Evolutionary conservation across 1,140 invertebrate genomes (phyloP).

Genomic region (Drosophila littoralis): DNA sequence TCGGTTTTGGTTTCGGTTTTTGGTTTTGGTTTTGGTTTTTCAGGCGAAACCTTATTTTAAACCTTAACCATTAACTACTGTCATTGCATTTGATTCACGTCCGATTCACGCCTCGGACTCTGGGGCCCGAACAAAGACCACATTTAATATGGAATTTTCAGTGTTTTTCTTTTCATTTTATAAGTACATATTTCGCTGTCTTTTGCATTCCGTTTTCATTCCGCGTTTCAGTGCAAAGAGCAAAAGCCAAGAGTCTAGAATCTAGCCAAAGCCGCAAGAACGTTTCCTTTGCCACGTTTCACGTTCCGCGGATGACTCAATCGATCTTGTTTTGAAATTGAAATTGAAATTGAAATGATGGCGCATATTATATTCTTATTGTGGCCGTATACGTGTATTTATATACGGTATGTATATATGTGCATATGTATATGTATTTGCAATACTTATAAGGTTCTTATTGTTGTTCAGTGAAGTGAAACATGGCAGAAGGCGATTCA

Average conservation of each 20-base stretch:
- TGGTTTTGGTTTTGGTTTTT: conserved; percentile 18
- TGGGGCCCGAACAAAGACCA: not conserved
- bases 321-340: conserved; percentile 40
- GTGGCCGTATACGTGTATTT: not conserved
- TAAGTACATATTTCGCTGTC: conserved; percentile 3
- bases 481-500: conserved; percentile 35
- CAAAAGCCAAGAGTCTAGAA: conserved; percentile 9
- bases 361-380: conserved; percentile 39
- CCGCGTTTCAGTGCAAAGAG: conserved; percentile 22
- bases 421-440: not conserved
- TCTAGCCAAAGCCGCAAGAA: conserved; percentile 13
- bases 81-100: conserved; percentile 25
- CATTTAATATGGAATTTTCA: conserved; percentile 8
- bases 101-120: not conserved
- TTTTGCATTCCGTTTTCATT: not conserved
- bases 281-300: conserved; percentile 46
- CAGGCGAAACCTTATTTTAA: not conserved
- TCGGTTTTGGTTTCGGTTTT: conserved; percentile 20
- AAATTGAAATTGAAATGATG: conserved; percentile 25
- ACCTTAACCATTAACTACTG: conserved; percentile 7
- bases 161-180: conserved; percentile 2
- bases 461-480: conserved; percentile 44
- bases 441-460: conserved; percentile 29
- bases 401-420: not conserved
- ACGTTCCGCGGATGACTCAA: conserved; percentile 27